Evolutionary conservation across 2,888 invertebrate genomes (phyloP).

Genomic region (Uropetala carovei): DNA sequence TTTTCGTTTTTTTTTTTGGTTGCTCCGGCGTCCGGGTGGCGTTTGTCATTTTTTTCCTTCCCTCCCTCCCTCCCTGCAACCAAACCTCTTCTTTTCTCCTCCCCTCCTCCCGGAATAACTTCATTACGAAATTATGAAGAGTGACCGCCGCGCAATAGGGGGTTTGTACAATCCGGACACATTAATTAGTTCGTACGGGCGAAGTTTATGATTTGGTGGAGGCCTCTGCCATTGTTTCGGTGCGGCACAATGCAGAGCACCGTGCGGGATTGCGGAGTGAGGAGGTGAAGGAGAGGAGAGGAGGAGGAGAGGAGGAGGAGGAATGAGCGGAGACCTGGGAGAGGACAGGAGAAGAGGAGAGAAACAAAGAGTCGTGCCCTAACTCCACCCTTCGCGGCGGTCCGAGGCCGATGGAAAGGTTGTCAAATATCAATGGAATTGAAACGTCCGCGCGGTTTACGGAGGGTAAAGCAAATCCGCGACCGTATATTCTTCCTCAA

Average conservation of each 20-base stretch:
- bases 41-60: neutral
- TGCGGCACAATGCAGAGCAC: neutral
- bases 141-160: constrained; percentile 36
- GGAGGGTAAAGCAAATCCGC: too few species aligned
- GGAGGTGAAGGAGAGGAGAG: neutral
- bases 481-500: neutral
- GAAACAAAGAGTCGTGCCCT: neutral
- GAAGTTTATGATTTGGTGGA: constrained; percentile 52
- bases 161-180: constrained; percentile 39
- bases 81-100: neutral
- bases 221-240: constrained; percentile 27
- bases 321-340: neutral
- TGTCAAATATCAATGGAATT: constrained; percentile 10
- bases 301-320: neutral
- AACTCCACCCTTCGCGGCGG: neutral
- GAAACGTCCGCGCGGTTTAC: neutral
- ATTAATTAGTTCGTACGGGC: constrained; percentile 53
- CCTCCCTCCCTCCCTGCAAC: neutral
- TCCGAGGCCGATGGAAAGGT: neutral
- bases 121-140: constrained; percentile 57
- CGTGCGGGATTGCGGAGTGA: neutral
- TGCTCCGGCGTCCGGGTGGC: neutral
- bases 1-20: neutral
- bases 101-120: constrained; percentile 27
- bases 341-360: neutral